A percentile compares a stretch with the other conserved stretches of the same genome.
Evolutionary conservation across 2,888 invertebrate species (phyloP).

Genomic region (Lydus trimaculatus): DNA sequence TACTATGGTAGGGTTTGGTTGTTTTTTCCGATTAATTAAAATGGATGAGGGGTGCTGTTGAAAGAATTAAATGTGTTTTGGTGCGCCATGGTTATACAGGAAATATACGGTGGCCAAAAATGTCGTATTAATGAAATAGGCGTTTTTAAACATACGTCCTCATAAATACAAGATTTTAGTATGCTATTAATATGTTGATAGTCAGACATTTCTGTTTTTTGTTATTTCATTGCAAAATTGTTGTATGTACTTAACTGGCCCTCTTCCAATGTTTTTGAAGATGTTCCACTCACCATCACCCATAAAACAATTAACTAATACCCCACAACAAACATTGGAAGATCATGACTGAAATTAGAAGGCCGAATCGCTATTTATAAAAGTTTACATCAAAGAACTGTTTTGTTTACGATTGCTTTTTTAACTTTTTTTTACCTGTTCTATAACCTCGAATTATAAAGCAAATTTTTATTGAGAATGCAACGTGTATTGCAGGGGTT

Average conservation of each 20-base stretch:
- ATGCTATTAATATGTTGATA: neutral
- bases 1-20: neutral
- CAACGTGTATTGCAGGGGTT: neutral
- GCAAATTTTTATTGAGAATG: neutral
- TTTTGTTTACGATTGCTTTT: neutral
- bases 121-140: neutral
- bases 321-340: neutral
- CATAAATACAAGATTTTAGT: neutral
- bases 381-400: neutral
- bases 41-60: constrained; percentile 1
- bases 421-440: neutral
- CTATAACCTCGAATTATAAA: neutral
- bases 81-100: neutral
- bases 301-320: constrained; percentile 3
- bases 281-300: neutral
- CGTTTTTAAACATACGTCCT: neutral
- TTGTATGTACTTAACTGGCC: neutral
- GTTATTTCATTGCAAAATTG: neutral
- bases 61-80: constrained; percentile 5
- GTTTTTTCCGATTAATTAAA: constrained; percentile 3
- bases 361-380: neutral
- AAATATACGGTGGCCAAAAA: constrained; percentile 2
- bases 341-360: neutral
- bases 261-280: neutral
- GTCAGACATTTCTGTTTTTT: neutral